Percentiles rank a stretch among this genome's conserved stretches.
phyloP scores from a whole-genome alignment of 2,113 vertebrate genomes.

The Cairina moschata region DNA sequence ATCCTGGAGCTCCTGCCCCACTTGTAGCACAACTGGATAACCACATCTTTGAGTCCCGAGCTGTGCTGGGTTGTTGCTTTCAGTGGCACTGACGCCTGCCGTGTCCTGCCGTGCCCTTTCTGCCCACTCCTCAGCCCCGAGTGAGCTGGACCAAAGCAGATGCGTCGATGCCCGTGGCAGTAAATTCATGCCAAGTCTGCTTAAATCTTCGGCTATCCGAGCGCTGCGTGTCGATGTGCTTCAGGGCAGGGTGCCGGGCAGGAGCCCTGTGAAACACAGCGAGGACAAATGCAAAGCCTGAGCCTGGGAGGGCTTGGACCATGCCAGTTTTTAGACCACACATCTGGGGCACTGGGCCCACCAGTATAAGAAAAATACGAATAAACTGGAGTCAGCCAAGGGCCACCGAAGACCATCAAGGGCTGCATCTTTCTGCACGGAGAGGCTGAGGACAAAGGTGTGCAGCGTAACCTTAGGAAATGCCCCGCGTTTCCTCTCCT shows the following conservation, averaged over 20 bases:
- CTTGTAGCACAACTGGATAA: neutral
- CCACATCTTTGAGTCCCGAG: too few relatives aligned
- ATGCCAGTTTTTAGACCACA: fast-evolving
- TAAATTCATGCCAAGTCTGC: neutral
- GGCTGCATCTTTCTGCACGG: neutral
- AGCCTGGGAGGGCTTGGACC: neutral
- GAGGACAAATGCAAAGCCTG: neutral
- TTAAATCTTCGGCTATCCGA: neutral
- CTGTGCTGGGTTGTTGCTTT: neutral
- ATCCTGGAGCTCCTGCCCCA: neutral
- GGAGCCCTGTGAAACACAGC: neutral
- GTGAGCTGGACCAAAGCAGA: neutral
- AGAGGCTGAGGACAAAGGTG: neutral
- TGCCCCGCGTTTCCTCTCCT: neutral
- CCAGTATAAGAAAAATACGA: fast-evolving
- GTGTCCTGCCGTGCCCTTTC: neutral
- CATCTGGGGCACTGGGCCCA: neutral
- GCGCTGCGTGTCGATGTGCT: fast-evolving
- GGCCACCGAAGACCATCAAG: neutral
- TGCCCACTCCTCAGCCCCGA: neutral
- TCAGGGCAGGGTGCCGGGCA: neutral
- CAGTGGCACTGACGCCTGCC: neutral
- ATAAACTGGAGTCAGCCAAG: neutral
- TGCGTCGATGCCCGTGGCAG: neutral
- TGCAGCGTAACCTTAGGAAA: fast-evolving